Conservation (phyloP, 1,140 invertebrate species). For the Drosophila orena region DNA sequence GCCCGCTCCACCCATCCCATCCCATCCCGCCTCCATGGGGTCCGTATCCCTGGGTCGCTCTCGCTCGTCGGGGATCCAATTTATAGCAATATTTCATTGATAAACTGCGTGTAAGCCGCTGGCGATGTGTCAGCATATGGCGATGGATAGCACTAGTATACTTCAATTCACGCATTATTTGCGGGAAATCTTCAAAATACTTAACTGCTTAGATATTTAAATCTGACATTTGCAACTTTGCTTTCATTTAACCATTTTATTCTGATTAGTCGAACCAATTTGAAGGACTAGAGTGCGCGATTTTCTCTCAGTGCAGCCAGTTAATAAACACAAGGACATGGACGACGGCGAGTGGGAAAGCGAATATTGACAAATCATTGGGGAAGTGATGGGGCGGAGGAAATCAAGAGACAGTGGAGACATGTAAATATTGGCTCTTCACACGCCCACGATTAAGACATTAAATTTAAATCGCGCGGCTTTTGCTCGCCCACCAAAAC, state of each 20-base stretch:
- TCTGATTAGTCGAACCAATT: neutral
- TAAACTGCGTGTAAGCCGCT: constrained; percentile 55
- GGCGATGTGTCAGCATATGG: constrained; percentile 39
- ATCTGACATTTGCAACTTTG: neutral
- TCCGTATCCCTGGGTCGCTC: constrained; percentile 8
- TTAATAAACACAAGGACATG: constrained; percentile 71
- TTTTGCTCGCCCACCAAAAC: constrained; percentile 7
- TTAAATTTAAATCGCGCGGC: constrained; percentile 54
- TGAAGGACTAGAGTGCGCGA: neutral
- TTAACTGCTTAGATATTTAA: too few relatives aligned
- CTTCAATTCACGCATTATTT: neutral
- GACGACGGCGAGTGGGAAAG: constrained; percentile 12
- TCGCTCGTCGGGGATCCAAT: constrained; percentile 49
- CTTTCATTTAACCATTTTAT: neutral
- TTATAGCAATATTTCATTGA: constrained; percentile 77
- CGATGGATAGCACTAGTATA: constrained; percentile 23
- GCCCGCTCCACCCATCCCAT: constrained; percentile 1
- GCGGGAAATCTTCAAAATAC: too few relatives aligned
- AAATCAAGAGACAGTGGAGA: constrained; percentile 8
- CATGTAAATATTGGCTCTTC: constrained; percentile 45
- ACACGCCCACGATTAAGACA: constrained; percentile 55
- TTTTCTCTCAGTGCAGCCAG: constrained; percentile 19
- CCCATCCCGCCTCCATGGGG: too few relatives aligned
- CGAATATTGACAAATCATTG: constrained; percentile 41
- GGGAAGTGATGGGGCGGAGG: neutral